Evolutionary conservation across 2,797 vertebrate species (phyloP), one percentile per base, ranked within the genome.

Genomic region (Pristis pectinata): DNA sequence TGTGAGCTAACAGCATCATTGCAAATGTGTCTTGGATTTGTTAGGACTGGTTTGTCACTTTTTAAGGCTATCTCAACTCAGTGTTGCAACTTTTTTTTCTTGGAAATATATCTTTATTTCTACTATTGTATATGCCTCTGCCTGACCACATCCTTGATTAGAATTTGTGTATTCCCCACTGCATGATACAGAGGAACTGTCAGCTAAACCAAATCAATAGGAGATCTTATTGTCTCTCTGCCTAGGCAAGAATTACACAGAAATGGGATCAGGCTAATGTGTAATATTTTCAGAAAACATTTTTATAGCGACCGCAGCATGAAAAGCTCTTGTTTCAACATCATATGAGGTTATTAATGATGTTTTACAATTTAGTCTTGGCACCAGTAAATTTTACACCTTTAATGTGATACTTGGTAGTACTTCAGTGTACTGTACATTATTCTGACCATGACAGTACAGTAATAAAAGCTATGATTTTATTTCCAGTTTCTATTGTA

Each of bases 401-500:
- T 93, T 49, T 49, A 93, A 93, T 53, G 44, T 93, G 27, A 94
- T 76, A n/a, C 17, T 41, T 92, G 19, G 89, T 27, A 22, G 89
- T 67, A 92, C 89, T 67, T 92, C 59, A 67, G 70, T 34, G 6
- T 0, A 10, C 8, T 53, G 92, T 27, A 74, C 70, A 93, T 24
- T 74, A 72, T 93, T 93, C 27, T 10, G 67, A 49, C 11, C 44
- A 74, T 74, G 70, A 37, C 92, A 24, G 7, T 53, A 4, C 17
- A 34, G 13, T 61, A 64, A 17, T 91, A 64, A 61, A 91, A 44
- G 64, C 37, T 72, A 15, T 49, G 64, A 17, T 64, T 93, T 93
- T 67, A 44, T 72, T 44, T 93, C 24, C 13, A 74, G 22, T 94
- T 74, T 74, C 61, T 94, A 15, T 27, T 53, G 4, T 94, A 56